phyloP scores from a whole-genome alignment of 30 jellyfish, hydroid and myxozoan genomes.

The Aurelia aurita region DNA sequence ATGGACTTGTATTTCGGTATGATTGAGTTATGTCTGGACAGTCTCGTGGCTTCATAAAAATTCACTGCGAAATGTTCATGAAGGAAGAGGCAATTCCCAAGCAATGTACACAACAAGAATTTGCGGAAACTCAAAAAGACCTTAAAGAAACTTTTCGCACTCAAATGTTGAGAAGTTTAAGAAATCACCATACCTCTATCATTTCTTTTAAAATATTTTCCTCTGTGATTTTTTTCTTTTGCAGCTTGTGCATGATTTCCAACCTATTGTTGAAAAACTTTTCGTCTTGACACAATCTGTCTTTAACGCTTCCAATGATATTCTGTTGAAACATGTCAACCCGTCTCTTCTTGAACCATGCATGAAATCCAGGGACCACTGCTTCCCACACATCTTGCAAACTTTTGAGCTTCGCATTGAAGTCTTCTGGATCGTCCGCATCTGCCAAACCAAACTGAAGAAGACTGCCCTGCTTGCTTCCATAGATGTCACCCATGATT shows the following conservation, averaged over 20 bases:
- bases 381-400: constrained; percentile 8
- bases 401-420: not conserved
- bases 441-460: no score
- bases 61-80: no score
- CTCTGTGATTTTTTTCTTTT: constrained; percentile 30
- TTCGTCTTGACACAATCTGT: constrained; percentile 12
- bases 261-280: not conserved
- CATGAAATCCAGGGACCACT: constrained; percentile 8
- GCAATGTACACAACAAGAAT: not conserved
- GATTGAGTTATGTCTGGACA: no score
- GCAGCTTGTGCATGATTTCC: constrained; percentile 30
- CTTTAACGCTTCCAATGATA: not conserved
- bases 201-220: constrained; percentile 16
- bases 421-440: not conserved
- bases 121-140: constrained; percentile 7
- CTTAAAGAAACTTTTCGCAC: constrained; percentile 6
- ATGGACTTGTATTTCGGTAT: no score
- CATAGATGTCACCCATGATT: constrained; percentile 22
- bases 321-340: not conserved
- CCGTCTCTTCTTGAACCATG: constrained; percentile 1
- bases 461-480: no score
- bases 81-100: not conserved
- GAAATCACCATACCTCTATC: constrained; percentile 11
- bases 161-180: constrained; percentile 10
- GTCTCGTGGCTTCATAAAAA: no score